These are phyloP conservation scores for Vespertilio murinus DNA, from an alignment of 2,797 vertebrate genomes.

Conservation along the genomic window DNA sequence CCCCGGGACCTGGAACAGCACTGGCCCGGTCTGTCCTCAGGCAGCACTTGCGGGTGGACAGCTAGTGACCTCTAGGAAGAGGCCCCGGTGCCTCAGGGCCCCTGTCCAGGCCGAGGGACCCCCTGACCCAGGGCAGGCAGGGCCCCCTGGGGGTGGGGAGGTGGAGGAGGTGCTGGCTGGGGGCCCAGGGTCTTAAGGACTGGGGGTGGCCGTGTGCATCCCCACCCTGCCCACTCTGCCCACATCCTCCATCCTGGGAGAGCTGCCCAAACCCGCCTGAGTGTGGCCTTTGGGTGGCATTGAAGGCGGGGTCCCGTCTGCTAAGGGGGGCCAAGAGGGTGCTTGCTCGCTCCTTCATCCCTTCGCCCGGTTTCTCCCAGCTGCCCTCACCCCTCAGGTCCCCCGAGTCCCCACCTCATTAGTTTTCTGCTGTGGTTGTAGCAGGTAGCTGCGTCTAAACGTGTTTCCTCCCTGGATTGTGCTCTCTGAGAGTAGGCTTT, in stretches of 20 bases:
- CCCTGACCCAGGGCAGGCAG: not conserved
- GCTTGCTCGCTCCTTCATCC: not conserved
- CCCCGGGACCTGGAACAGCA: not conserved
- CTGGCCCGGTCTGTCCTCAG: not conserved
- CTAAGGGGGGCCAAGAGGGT: no score
- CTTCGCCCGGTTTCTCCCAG: not conserved
- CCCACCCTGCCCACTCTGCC: not conserved
- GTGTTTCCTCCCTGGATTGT: accelerated
- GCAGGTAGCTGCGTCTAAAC: accelerated
- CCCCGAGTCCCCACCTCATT: accelerated
- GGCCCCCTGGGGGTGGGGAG: not conserved
- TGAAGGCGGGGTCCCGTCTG: not conserved
- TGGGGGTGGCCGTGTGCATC: accelerated
- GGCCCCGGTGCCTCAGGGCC: not conserved
- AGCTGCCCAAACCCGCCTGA: accelerated
- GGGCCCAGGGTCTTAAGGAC: accelerated
- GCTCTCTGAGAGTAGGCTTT: not conserved
- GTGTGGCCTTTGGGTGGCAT: accelerated
- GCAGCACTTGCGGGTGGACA: accelerated
- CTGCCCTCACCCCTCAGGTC: not conserved
- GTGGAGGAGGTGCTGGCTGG: accelerated
- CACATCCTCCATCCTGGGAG: accelerated
- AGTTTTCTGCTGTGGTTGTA: accelerated
- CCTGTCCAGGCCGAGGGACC: not conserved
- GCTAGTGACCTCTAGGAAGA: not conserved